Evolutionary conservation across 1,140 invertebrate genomes (phyloP), one percentile per base, ranked within the genome.

Genomic region (Augochlora pura): DNA sequence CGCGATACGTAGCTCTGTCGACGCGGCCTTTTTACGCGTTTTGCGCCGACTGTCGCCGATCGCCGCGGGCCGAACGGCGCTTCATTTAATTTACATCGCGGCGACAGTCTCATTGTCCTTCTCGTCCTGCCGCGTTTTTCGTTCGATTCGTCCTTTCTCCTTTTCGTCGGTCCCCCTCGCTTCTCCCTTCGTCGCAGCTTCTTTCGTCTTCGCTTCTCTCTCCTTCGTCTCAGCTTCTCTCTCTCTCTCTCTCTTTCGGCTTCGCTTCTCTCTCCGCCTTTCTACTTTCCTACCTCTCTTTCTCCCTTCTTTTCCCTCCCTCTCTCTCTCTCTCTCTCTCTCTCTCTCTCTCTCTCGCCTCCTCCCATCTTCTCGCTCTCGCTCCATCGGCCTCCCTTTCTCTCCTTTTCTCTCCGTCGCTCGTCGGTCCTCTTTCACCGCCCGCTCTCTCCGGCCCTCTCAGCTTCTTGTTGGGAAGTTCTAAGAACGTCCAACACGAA

Each of bases 391-490:
- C n/a, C n/a, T n/a, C n/a, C n/a, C n/a, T n/a, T n/a, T n/a, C n/a
- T n/a, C 32, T 49, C 38, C 23, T 14, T 46, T 42, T 67, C 69
- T 54, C 63, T 23, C 65, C 23, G 21, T 38, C 10, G 25, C 18
- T 32, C 23, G 42, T 21, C 52, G 32, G 32, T n/a, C 23, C 42
- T 54, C 39, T 23, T 27, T 46, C 12, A 12, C 42, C 10, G 14
- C 10, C 2, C 42, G 42, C 42, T 46, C 23, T 23, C 27, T 32
- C n/a, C 16, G 7, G 27, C 21, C 23, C 25, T 49, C 27, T 21
- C 39, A 46, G 25, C 49, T 77, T 52, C 65, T 84, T 75, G 32
- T 76, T 70, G 52, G 32, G 25, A 52, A 64, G 54, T 72, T 64
- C 59, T 54, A 60, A 63, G 46, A 73, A 78, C 23, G 38, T 64